Percentiles rank a stretch among this genome's conserved stretches.
phyloP scores from a whole-genome alignment of 2,888 invertebrate species.

The Julus scandinavius region DNA sequence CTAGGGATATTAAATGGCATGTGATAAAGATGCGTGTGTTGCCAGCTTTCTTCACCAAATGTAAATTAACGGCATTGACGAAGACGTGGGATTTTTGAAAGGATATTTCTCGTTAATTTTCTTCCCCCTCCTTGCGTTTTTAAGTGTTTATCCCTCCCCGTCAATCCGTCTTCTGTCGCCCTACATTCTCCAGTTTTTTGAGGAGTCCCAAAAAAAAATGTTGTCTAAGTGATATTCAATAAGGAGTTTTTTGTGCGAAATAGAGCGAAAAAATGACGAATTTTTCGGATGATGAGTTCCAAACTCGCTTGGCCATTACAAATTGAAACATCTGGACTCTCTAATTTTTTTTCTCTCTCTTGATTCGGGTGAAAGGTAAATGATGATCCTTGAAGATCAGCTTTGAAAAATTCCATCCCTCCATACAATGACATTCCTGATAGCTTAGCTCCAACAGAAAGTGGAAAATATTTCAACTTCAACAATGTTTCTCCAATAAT shows the following conservation, averaged over 20 bases:
- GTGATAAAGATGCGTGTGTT: slow-evolving; percentile 25
- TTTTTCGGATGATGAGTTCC: slow-evolving; percentile 4
- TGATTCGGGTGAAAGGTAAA: neutral
- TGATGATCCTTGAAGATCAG: neutral
- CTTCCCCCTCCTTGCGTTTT: neutral
- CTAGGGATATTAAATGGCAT: slow-evolving; percentile 4
- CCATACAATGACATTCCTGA: too few relatives aligned
- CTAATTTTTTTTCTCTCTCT: slow-evolving; percentile 12
- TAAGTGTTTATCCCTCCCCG: slow-evolving; percentile 4
- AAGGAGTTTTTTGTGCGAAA: neutral
- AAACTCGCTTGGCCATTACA: neutral
- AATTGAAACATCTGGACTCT: slow-evolving; percentile 33
- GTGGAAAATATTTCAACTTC: too few relatives aligned
- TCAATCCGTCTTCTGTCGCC: neutral
- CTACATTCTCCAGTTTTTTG: slow-evolving; percentile 25
- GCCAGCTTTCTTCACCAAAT: slow-evolving; percentile 16
- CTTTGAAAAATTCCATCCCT: too few relatives aligned
- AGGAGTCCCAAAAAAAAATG: neutral
- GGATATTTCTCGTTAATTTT: neutral
- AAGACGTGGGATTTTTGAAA: slow-evolving; percentile 14
- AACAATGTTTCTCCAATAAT: too few relatives aligned
- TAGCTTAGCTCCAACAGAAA: too few relatives aligned
- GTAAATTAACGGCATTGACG: slow-evolving; percentile 16
- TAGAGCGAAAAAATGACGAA: slow-evolving; percentile 2
- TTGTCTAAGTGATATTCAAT: slow-evolving; percentile 5